These are phyloP conservation scores for Epirrhoe alternata DNA, from an alignment of 2,888 invertebrate species.

Conservation along the genomic window DNA sequence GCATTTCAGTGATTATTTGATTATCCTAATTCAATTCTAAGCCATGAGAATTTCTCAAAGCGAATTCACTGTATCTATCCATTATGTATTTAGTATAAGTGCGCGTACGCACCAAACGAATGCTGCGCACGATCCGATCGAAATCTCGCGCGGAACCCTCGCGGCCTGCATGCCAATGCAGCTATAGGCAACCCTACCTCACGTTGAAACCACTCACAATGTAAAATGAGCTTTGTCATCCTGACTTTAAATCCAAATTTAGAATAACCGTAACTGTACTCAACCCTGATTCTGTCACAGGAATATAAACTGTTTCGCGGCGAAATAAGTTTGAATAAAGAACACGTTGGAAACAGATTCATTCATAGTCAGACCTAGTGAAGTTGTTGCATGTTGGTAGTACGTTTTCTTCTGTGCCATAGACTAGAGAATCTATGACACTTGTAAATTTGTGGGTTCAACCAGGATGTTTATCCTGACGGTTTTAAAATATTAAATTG, in stretches of 20 bases:
- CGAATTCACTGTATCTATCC: conserved; percentile 61
- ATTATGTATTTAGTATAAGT: conserved; percentile 76
- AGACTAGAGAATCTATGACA: conserved; percentile 16
- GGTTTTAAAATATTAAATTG: conserved; percentile 7
- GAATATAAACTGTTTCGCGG: conserved; percentile 1
- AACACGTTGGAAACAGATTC: neutral
- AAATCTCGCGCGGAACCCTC: conserved; percentile 66
- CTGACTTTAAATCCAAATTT: conserved; percentile 23
- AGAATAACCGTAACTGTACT: neutral
- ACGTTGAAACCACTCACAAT: neutral
- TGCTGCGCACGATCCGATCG: conserved; percentile 66
- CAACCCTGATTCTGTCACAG: neutral
- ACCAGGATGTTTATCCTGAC: conserved; percentile 24
- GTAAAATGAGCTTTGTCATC: neutral
- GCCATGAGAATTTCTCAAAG: conserved; percentile 57
- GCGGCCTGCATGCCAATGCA: conserved; percentile 54
- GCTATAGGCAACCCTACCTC: conserved; percentile 28
- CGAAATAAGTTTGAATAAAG: conserved; percentile 8
- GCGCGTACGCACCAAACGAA: conserved; percentile 49
- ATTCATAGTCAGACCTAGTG: conserved; percentile 9
- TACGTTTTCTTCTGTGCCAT: conserved; percentile 15
- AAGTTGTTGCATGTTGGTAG: conserved; percentile 13
- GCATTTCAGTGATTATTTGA: conserved; percentile 20
- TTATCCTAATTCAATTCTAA: conserved; percentile 44
- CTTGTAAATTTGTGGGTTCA: conserved; percentile 11